Conservation (phyloP, 2,888 invertebrate genomes). For the Nephrotoma flavescens region DNA sequence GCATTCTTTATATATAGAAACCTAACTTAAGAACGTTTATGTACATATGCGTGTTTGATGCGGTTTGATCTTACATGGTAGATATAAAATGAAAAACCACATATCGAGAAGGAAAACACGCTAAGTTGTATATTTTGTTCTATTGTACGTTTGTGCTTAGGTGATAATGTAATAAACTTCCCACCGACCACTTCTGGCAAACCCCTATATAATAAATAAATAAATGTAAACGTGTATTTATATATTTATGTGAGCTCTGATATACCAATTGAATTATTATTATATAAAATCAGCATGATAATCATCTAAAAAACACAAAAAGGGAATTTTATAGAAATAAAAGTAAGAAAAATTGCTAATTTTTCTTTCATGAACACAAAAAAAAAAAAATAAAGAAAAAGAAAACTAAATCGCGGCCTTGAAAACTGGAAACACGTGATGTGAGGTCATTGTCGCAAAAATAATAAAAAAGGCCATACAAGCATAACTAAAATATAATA, state of each 20-base stretch:
- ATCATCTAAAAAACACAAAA: neutral
- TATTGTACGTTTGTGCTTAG: neutral
- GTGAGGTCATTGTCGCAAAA: neutral
- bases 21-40: neutral
- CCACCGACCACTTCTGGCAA: neutral
- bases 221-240: neutral
- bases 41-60: neutral
- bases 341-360: neutral
- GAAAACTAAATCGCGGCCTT: neutral
- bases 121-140: neutral
- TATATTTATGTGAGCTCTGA: neutral
- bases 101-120: neutral
- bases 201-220: neutral
- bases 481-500: neutral
- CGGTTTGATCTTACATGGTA: neutral
- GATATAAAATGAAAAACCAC: neutral
- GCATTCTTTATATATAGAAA: neutral
- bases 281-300: slow-evolving; percentile 2
- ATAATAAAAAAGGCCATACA: neutral
- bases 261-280: neutral
- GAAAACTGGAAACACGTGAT: slow-evolving; percentile 3
- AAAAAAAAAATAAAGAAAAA: neutral
- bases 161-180: neutral
- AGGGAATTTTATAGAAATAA: neutral
- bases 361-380: neutral